Evolutionary conservation across 2,888 invertebrate species (phyloP), one percentile per base, ranked within the genome.

Genomic region (Aphelenchoides bicaudatus): DNA sequence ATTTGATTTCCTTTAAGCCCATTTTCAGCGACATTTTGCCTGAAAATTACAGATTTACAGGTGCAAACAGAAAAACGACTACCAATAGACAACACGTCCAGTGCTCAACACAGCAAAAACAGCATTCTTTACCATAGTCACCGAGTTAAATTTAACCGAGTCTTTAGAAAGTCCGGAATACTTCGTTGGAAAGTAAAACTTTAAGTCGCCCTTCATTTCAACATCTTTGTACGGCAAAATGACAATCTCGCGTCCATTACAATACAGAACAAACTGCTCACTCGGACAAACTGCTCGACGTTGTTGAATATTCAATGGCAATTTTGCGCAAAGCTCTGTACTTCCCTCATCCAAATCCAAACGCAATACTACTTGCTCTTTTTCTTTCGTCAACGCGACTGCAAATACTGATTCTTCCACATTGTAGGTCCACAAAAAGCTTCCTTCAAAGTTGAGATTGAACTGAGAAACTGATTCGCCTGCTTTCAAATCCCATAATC

Each of bases 1-100:
- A 29, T 34, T 6, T 46, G 46, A 3, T 48, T 48, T 10, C 21
- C 23, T n/a, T 23, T 39, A 30, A 65, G 34, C 2, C 65, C 65
- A 19, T 10, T 50, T 25, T 37, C 28, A 16, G 23, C 38, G 19
- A 67, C 50, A 5, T 49, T 23, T 1, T 56, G 51, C 65, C 65
- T 65, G 31, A 30, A 66, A 37, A 21, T n/a, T n/a, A 19, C 43
- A 8, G 10, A 6, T 10, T n/a, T 0, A 16, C 6, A 13, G 21
- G 13, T 34, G 46, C 30, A 19, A 8, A 23, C 19, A 5, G 4
- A 30, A 29, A 19, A 21, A 28, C 23, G 38, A 46, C 43, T 38
- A 65, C 68, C 65, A 65, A 21, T 29, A 55, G 39, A 67, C 67
- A 39, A 65, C 46, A n/a, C 67, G 46, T 8, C 65, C 65, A 23